A percentile compares a stretch with the other conserved stretches of the same genome.
These are phyloP conservation scores for Myopa tessellatipennis DNA, from an alignment of 2,888 invertebrate species.

Conservation along the genomic window DNA sequence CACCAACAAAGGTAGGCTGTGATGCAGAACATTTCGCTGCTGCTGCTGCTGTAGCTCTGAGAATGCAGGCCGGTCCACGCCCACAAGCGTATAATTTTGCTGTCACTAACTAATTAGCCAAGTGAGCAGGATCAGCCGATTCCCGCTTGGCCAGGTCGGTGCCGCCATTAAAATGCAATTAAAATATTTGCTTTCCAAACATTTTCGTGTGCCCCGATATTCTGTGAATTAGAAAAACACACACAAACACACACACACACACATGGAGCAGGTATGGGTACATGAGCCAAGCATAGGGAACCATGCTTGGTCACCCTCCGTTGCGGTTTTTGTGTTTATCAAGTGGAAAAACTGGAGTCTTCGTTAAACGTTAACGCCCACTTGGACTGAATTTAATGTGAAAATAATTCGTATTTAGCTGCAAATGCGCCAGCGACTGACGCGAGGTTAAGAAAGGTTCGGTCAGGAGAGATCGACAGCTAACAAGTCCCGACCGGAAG, in stretches of 20 bases:
- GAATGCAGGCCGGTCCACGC: slow-evolving; percentile 39
- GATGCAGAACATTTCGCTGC: slow-evolving; percentile 10
- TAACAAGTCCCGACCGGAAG: slow-evolving; percentile 19
- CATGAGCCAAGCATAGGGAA: not conserved
- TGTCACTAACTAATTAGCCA: slow-evolving; percentile 53
- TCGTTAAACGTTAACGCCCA: slow-evolving; percentile 34
- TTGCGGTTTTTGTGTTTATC: slow-evolving; percentile 13
- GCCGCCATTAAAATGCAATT: slow-evolving; percentile 41
- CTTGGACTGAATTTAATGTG: slow-evolving; percentile 34
- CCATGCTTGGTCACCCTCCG: not conserved
- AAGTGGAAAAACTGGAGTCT: slow-evolving; percentile 38
- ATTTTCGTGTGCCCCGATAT: slow-evolving; percentile 10
- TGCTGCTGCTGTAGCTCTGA: slow-evolving; percentile 1
- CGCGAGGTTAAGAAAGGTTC: too few relatives aligned
- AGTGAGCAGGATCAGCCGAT: slow-evolving; percentile 21
- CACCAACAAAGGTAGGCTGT: not conserved
- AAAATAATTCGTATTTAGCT: slow-evolving; percentile 30
- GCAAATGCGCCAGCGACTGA: too few relatives aligned
- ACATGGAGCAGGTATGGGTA: not conserved
- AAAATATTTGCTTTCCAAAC: slow-evolving; percentile 40
- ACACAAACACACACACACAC: slow-evolving; percentile 5
- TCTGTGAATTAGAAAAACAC: slow-evolving; percentile 7
- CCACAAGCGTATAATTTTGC: slow-evolving; percentile 53
- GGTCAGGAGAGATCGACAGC: too few relatives aligned
- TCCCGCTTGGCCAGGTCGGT: slow-evolving; percentile 13